Conservation (phyloP, 2,888 invertebrate genomes). For the Eumacrocentrus americanus region DNA sequence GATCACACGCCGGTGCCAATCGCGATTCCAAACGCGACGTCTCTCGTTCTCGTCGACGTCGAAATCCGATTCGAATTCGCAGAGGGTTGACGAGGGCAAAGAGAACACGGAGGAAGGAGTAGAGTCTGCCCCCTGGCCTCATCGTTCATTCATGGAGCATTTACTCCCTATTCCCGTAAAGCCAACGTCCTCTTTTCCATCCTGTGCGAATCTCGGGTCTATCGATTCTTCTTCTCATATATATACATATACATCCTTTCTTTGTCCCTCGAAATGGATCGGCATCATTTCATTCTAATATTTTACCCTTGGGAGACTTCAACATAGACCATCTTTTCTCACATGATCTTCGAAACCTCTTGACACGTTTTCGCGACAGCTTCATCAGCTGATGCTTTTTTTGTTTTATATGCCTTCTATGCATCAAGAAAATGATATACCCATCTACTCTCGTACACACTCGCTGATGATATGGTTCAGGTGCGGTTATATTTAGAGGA, state of each 20-base stretch:
- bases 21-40: constrained; percentile 44
- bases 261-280: constrained; percentile 55
- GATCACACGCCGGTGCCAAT: constrained; percentile 44
- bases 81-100: constrained; percentile 32
- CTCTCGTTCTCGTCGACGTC: constrained; percentile 27
- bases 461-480: too few species aligned
- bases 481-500: not conserved
- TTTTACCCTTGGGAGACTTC: constrained; percentile 38
- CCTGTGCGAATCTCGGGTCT: constrained; percentile 23
- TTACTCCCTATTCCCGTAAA: constrained; percentile 58
- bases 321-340: not conserved
- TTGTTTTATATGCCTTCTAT: not conserved
- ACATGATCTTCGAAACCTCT: not conserved
- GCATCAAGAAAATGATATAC: not conserved
- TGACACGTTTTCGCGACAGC: not conserved
- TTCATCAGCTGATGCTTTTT: not conserved
- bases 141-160: constrained; percentile 62
- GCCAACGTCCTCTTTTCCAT: constrained; percentile 43
- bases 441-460: too few species aligned
- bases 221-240: constrained; percentile 41
- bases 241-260: constrained; percentile 47
- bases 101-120: constrained; percentile 24
- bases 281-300: constrained; percentile 54
- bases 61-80: constrained; percentile 55
- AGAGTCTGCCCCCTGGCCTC: constrained; percentile 49